Percentiles rank a stretch among this genome's conserved stretches.
These are phyloP conservation scores for Lasiurus borealis DNA, from an alignment of 2,113 vertebrate species.

Conservation along the genomic window DNA sequence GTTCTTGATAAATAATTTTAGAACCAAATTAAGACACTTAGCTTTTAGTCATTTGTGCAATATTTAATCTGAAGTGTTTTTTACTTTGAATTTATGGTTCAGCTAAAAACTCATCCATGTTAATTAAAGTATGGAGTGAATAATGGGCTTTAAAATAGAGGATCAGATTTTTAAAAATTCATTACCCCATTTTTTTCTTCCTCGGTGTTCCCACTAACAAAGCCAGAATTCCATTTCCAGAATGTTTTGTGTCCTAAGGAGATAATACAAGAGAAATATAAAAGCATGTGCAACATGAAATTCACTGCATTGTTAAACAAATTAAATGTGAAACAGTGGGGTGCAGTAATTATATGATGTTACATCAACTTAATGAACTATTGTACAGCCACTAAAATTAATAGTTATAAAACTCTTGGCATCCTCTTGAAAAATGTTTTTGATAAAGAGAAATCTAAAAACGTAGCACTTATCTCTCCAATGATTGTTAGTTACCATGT, in stretches of 20 bases:
- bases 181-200: background rate
- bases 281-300: background rate
- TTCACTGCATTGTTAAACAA: background rate
- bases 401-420: background rate
- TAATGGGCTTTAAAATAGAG: background rate
- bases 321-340: background rate
- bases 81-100: background rate
- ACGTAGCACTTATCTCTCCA: background rate
- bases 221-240: background rate
- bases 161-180: background rate
- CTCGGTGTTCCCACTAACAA: background rate
- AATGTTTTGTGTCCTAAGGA: background rate
- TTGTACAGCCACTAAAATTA: background rate
- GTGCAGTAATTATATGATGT: background rate
- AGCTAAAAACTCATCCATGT: background rate
- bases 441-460: background rate
- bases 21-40: background rate
- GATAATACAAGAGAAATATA: background rate
- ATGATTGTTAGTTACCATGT: background rate
- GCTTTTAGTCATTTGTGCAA: background rate
- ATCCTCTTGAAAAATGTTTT: background rate
- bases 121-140: background rate
- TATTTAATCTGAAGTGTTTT: background rate
- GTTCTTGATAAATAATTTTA: conserved; percentile 18
- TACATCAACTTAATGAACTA: background rate